phyloP scores from a whole-genome alignment of 2,797 vertebrate genomes.

The Orestias chungarensis region DNA sequence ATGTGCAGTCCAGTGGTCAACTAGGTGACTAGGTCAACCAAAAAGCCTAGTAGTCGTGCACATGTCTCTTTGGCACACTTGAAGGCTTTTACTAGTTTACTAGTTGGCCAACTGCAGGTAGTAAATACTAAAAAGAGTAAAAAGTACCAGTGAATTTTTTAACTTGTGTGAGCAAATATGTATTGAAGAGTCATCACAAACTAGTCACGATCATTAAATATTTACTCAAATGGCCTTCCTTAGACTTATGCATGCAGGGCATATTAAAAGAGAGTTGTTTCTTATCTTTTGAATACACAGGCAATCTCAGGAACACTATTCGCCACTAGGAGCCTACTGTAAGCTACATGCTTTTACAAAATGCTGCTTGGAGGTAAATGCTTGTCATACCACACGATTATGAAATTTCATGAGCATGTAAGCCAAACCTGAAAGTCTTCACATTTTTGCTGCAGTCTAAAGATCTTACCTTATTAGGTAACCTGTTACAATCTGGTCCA shows the following conservation, averaged over 20 bases:
- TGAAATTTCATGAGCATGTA: neutral
- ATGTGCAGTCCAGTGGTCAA: neutral
- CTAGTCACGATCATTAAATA: neutral
- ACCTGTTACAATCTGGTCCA: conserved; percentile 9
- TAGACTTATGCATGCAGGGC: neutral
- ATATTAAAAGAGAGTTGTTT: neutral
- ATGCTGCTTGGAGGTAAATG: neutral
- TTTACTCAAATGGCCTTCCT: neutral
- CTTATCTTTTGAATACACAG: neutral
- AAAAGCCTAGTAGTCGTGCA: neutral
- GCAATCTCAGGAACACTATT: neutral
- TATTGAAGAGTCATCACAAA: neutral
- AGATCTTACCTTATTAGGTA: conserved; percentile 61
- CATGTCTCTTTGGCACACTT: neutral
- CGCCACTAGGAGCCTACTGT: neutral
- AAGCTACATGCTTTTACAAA: neutral
- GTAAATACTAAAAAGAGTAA: neutral
- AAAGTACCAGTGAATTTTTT: neutral
- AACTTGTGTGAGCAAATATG: neutral
- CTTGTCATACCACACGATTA: conserved; percentile 11
- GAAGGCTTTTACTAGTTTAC: neutral
- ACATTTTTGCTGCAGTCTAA: neutral
- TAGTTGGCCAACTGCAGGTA: neutral
- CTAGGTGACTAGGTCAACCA: neutral
- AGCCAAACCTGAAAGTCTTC: conserved; percentile 7